These are phyloP conservation scores for Rattus norvegicus DNA, from an alignment of 2,113 vertebrate species.

Conservation along the genomic window GRCr8 NC_086019.1:96392001-96392500, in stretches of 20 bases:
- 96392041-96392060: background rate
- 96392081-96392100: background rate
- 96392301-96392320: background rate
- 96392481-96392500: background rate
- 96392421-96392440: background rate
- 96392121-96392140: background rate
- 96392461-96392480: background rate
- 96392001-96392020: background rate
- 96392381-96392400: background rate
- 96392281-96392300: background rate
- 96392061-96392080: background rate
- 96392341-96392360: background rate
- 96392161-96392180: background rate
- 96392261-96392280: no score
- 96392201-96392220: background rate
- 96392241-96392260: background rate
- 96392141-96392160: background rate
- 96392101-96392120: background rate
- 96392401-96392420: background rate
- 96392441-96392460: background rate
- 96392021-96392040: background rate
- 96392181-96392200: background rate
- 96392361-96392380: background rate
- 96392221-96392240: no score
- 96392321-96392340: background rate